These are phyloP conservation scores for Drosophila ambigua DNA, from an alignment of 1,140 invertebrate genomes.

Conservation along the genomic window DNA sequence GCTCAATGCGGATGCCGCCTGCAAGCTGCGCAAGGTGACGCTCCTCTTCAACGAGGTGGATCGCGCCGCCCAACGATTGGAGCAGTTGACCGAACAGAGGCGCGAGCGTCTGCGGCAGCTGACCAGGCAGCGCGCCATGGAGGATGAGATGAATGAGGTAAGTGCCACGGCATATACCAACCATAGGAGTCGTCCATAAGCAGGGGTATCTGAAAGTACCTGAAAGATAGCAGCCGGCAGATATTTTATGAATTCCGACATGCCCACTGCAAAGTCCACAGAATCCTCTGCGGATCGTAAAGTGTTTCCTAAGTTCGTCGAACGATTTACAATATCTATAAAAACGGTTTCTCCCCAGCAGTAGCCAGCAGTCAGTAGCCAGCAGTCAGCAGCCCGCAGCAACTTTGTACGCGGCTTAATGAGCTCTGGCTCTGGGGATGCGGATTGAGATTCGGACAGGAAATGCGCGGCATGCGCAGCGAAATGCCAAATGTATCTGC, in stretches of 20 bases:
- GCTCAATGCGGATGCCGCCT: slow-evolving; percentile 62
- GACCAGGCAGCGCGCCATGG: slow-evolving; percentile 85
- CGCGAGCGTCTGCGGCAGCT: slow-evolving; percentile 85
- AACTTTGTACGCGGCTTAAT: slow-evolving; percentile 55
- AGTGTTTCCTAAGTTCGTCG: slow-evolving; percentile 25
- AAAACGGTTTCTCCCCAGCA: slow-evolving; percentile 43
- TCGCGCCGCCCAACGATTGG: slow-evolving; percentile 85
- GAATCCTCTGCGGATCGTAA: background rate
- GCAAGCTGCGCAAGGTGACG: slow-evolving; percentile 83
- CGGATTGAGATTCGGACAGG: slow-evolving; percentile 49
- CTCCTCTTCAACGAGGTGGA: slow-evolving; percentile 85
- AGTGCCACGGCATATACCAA: slow-evolving; percentile 46
- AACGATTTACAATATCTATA: slow-evolving; percentile 48
- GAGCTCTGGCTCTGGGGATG: slow-evolving; percentile 17
- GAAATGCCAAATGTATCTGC: slow-evolving; percentile 64
- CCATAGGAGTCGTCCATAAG: background rate
- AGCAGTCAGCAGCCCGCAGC: slow-evolving; percentile 1
- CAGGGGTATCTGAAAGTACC: background rate
- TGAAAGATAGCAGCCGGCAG: too few relatives aligned
- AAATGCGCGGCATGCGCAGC: slow-evolving; percentile 66
- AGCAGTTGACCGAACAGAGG: slow-evolving; percentile 85
- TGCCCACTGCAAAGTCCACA: background rate
- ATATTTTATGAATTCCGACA: background rate
- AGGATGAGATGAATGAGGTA: slow-evolving; percentile 86
- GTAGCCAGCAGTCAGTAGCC: too few relatives aligned